phyloP scores from a whole-genome alignment of 2,113 vertebrate genomes.

The Hyaena hyaena region DNA sequence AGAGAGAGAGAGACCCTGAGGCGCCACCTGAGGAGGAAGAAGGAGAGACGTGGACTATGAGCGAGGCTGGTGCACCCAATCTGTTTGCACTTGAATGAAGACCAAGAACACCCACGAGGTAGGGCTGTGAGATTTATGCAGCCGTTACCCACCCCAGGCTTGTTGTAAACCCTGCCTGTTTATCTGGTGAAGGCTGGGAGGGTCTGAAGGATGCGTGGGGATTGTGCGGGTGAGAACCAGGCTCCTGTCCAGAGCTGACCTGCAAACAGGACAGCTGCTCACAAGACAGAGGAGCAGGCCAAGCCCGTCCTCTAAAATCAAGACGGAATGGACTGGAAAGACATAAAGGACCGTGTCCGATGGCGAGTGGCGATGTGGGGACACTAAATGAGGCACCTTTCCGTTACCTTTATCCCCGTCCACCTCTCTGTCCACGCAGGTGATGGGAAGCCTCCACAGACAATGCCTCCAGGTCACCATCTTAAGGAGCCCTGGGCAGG shows the following conservation, averaged over 20 bases:
- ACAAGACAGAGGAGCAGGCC: not conserved
- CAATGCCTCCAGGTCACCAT: not conserved
- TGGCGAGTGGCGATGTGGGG: rapidly evolving
- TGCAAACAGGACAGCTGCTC: not conserved
- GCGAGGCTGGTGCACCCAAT: not conserved
- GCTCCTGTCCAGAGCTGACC: not conserved
- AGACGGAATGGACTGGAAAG: not conserved
- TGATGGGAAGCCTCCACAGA: not conserved
- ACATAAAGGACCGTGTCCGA: too few species aligned
- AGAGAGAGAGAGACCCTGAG: not conserved
- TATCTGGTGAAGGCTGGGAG: not conserved
- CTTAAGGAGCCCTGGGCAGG: not conserved
- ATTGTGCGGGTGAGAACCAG: not conserved
- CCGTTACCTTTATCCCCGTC: not conserved
- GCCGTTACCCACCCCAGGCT: not conserved
- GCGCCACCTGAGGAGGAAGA: not conserved
- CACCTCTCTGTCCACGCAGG: not conserved
- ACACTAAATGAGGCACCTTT: too few species aligned
- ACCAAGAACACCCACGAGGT: not conserved
- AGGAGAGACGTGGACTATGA: not conserved
- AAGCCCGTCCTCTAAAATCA: not conserved
- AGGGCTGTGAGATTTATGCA: not conserved
- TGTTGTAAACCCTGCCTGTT: not conserved
- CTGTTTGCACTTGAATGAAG: not conserved
- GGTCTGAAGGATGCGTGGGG: not conserved